Conservation (phyloP, 2,113 vertebrate species). For the Cercocebus atys region DNA sequence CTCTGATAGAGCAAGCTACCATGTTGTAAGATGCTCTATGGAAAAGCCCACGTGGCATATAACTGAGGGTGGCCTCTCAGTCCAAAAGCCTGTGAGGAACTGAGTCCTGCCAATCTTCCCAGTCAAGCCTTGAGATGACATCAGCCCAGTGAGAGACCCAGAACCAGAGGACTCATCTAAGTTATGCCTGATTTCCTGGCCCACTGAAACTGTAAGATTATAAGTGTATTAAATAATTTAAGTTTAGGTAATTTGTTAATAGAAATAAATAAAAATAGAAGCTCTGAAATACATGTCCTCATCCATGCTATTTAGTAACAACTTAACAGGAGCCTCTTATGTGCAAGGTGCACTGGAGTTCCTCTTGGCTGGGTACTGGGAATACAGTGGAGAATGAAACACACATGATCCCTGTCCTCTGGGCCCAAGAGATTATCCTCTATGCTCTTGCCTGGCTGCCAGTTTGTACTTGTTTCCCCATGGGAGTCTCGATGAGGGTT, state of each 20-base stretch:
- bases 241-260: background rate
- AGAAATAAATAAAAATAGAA: background rate
- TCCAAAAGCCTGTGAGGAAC: background rate
- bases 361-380: background rate
- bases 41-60: background rate
- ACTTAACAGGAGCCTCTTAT: background rate
- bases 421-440: background rate
- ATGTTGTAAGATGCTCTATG: background rate
- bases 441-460: background rate
- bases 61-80: background rate
- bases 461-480: background rate
- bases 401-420: background rate
- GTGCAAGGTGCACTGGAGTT: background rate
- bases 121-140: background rate
- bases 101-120: background rate
- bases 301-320: background rate
- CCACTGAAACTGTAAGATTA: background rate
- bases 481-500: background rate
- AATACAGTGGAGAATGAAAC: background rate
- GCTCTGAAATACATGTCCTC: background rate
- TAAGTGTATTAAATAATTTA: background rate
- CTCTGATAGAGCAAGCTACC: background rate
- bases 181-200: background rate
- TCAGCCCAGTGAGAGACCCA: background rate
- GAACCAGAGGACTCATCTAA: background rate